Conservation (phyloP, 2,888 invertebrate genomes). For the Neuroscelio doddi region DNA sequence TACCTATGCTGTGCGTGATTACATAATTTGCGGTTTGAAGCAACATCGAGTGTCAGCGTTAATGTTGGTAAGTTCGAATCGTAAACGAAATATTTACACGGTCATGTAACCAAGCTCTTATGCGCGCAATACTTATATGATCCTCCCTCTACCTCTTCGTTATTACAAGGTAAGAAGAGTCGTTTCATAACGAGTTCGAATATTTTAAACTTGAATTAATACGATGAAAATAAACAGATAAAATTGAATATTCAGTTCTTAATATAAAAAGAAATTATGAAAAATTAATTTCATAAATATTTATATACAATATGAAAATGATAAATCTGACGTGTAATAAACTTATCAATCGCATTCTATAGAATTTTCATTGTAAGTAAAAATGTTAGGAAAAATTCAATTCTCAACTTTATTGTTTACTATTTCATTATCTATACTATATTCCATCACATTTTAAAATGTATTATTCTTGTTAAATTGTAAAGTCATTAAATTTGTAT, state of each 20-base stretch:
- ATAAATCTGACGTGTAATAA: too few relatives aligned
- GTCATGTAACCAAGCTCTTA: slow-evolving; percentile 61
- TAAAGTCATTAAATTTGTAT: too few relatives aligned
- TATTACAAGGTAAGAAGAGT: slow-evolving; percentile 55
- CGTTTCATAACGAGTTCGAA: slow-evolving; percentile 55
- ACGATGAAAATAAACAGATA: slow-evolving; percentile 10
- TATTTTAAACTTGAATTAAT: slow-evolving; percentile 55
- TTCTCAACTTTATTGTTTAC: too few relatives aligned
- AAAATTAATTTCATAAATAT: too few relatives aligned
- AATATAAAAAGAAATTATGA: too few relatives aligned
- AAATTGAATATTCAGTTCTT: slow-evolving; percentile 8
- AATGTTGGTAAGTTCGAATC: slow-evolving; percentile 47
- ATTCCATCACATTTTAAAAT: too few relatives aligned
- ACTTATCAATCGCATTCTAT: too few relatives aligned
- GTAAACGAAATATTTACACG: slow-evolving; percentile 65
- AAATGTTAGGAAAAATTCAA: too few relatives aligned
- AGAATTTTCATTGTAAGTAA: too few relatives aligned
- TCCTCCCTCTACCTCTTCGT: slow-evolving; percentile 40
- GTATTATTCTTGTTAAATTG: too few relatives aligned
- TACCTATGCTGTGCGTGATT: slow-evolving; percentile 50
- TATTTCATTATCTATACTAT: too few relatives aligned
- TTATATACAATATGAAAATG: too few relatives aligned
- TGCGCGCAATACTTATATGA: slow-evolving; percentile 53
- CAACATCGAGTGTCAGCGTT: slow-evolving; percentile 51
- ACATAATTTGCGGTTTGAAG: slow-evolving; percentile 56